Conservation (phyloP, 2,888 invertebrate species). For the Trissoscelio sp. region DNA sequence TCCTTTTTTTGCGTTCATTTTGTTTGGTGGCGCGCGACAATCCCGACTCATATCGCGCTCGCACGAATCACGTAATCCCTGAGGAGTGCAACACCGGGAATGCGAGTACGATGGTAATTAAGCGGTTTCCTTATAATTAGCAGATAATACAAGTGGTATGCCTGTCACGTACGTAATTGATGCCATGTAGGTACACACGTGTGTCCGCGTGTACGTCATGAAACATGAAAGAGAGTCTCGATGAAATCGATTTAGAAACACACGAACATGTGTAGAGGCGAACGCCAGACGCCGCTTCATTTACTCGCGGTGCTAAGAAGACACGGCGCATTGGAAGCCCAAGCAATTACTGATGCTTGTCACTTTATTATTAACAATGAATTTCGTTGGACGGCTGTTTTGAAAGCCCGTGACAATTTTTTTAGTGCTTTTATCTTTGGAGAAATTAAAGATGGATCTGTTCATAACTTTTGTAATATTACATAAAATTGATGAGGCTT, state of each 20-base stretch:
- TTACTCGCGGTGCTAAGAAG: constrained; percentile 36
- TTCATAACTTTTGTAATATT: too few relatives aligned
- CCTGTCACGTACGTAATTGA: constrained; percentile 66
- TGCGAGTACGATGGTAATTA: constrained; percentile 69
- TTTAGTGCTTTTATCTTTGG: not conserved
- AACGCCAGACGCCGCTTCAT: constrained; percentile 33
- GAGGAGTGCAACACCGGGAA: constrained; percentile 19
- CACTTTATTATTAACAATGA: constrained; percentile 17
- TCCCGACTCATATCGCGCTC: constrained; percentile 33
- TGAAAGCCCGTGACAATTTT: not conserved
- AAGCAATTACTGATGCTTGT: constrained; percentile 23
- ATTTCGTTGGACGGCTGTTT: constrained; percentile 10
- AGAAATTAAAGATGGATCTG: too few relatives aligned
- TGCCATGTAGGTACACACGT: constrained; percentile 56
- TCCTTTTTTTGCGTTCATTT: not conserved
- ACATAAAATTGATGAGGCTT: too few relatives aligned
- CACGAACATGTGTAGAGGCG: constrained; percentile 40
- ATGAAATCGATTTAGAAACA: constrained; percentile 62
- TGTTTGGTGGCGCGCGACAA: constrained; percentile 16
- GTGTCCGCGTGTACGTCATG: constrained; percentile 47
- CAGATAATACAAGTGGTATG: constrained; percentile 71
- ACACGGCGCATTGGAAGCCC: constrained; percentile 16
- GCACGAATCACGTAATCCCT: constrained; percentile 49
- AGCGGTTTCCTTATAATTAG: constrained; percentile 76
- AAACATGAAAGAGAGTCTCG: constrained; percentile 47